Evolutionary conservation across 1,140 invertebrate species (phyloP).

Genomic region (Dinothrombium tinctorium): DNA sequence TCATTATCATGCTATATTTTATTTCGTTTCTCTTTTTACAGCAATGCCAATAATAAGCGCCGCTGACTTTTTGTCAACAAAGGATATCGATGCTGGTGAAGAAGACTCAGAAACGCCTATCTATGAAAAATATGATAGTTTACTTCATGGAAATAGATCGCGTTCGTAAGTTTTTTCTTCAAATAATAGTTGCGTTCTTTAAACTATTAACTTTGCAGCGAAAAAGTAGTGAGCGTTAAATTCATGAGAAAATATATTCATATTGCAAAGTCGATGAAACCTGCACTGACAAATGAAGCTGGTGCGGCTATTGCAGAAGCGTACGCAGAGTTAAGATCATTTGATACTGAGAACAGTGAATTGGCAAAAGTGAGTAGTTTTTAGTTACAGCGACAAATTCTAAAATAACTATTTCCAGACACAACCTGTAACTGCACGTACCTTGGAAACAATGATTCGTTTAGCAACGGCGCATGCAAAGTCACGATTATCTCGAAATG

Average conservation of each 20-base stretch:
- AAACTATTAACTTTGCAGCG: slow-evolving; percentile 28
- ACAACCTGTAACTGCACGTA: slow-evolving; percentile 90
- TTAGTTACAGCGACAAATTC: neutral
- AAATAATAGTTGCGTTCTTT: neutral
- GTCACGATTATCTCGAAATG: slow-evolving; percentile 56
- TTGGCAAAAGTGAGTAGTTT: slow-evolving; percentile 47
- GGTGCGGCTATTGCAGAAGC: slow-evolving; percentile 74
- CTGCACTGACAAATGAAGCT: slow-evolving; percentile 65
- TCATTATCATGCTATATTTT: neutral
- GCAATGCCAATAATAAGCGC: slow-evolving; percentile 25
- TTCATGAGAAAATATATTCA: slow-evolving; percentile 97
- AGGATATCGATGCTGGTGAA: slow-evolving; percentile 22
- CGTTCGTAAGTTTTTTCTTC: slow-evolving; percentile 26
- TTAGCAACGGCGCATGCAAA: slow-evolving; percentile 95
- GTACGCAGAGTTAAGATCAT: slow-evolving; percentile 66
- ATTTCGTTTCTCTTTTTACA: slow-evolving; percentile 17
- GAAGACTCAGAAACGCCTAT: slow-evolving; percentile 39
- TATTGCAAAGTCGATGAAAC: slow-evolving; percentile 35
- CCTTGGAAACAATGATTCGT: slow-evolving; percentile 90
- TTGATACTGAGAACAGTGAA: slow-evolving; percentile 51
- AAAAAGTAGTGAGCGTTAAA: slow-evolving; percentile 65
- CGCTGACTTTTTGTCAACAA: slow-evolving; percentile 24
- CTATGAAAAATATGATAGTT: slow-evolving; percentile 78
- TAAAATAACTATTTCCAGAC: slow-evolving; percentile 34
- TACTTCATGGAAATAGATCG: slow-evolving; percentile 54